Evolutionary conservation across 2,888 invertebrate genomes (phyloP).

Genomic region (Linyphia triangularis): DNA sequence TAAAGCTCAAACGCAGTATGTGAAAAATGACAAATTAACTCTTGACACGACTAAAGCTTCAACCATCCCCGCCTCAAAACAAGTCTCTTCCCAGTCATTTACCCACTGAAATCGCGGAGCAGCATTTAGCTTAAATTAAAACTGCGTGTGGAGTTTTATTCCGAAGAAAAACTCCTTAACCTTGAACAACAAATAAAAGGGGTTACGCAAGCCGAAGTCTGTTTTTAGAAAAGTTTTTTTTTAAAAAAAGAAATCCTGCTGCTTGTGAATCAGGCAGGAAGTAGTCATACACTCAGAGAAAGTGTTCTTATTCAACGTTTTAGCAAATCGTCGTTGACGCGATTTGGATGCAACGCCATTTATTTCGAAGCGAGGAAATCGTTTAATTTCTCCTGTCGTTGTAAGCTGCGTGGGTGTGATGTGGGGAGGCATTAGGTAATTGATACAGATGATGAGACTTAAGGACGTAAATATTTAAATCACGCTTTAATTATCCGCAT

Average conservation of each 20-base stretch:
- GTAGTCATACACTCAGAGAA: neutral
- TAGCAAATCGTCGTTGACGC: neutral
- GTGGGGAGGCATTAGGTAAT: too few species aligned
- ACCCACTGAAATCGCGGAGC: too few species aligned
- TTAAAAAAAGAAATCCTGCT: neutral
- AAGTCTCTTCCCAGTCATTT: neutral
- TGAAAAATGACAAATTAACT: too few species aligned
- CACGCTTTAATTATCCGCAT: too few species aligned
- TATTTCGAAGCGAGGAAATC: too few species aligned
- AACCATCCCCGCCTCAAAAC: neutral
- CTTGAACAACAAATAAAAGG: constrained; percentile 10
- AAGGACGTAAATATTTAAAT: too few species aligned
- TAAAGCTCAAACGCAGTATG: too few species aligned
- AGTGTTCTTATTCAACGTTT: neutral
- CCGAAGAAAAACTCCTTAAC: neutral
- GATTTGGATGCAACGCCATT: too few species aligned
- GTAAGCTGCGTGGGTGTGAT: too few species aligned
- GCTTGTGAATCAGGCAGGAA: constrained; percentile 7
- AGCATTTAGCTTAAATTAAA: neutral
- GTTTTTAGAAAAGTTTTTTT: constrained; percentile 9
- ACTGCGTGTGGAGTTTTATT: neutral
- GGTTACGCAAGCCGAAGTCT: neutral
- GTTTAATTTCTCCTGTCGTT: too few species aligned
- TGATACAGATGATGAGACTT: too few species aligned
- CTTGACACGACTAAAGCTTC: too few species aligned